Evolutionary conservation across 2,113 vertebrate genomes (phyloP).

Genomic region (Pseudonaja textilis): DNA sequence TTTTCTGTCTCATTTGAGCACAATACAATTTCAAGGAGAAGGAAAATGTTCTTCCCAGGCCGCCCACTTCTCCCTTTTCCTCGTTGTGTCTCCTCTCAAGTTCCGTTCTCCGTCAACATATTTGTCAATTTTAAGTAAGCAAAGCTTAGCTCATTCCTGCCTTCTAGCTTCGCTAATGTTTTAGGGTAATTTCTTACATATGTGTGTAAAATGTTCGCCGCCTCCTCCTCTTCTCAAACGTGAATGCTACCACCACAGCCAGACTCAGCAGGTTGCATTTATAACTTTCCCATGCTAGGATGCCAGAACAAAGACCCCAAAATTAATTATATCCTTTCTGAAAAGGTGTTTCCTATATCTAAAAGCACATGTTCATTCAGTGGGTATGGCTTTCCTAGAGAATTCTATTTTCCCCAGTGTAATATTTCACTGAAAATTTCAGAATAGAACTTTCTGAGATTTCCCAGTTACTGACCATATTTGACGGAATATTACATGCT

Average conservation of each 20-base stretch:
- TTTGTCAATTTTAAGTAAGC: background rate
- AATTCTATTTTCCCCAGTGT: background rate
- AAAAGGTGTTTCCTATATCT: background rate
- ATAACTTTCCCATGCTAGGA: background rate
- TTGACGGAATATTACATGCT: background rate
- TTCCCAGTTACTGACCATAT: background rate
- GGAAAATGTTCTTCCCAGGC: background rate
- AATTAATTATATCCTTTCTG: background rate
- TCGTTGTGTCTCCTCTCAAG: background rate
- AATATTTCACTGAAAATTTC: background rate
- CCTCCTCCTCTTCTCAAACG: background rate
- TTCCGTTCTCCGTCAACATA: background rate
- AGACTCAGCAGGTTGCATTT: constrained; percentile 3
- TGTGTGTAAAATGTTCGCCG: background rate
- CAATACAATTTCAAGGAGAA: background rate
- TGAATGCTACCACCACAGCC: background rate
- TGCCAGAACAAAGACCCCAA: background rate
- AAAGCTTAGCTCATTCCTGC: background rate
- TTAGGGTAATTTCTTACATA: background rate
- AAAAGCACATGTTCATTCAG: background rate
- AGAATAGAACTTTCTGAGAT: background rate
- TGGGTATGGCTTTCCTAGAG: background rate
- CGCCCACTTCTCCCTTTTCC: background rate
- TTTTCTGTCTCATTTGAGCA: background rate
- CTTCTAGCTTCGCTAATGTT: background rate